Evolutionary conservation across 1,140 invertebrate species (phyloP).

Genomic region (Anoplophora glabripennis): DNA sequence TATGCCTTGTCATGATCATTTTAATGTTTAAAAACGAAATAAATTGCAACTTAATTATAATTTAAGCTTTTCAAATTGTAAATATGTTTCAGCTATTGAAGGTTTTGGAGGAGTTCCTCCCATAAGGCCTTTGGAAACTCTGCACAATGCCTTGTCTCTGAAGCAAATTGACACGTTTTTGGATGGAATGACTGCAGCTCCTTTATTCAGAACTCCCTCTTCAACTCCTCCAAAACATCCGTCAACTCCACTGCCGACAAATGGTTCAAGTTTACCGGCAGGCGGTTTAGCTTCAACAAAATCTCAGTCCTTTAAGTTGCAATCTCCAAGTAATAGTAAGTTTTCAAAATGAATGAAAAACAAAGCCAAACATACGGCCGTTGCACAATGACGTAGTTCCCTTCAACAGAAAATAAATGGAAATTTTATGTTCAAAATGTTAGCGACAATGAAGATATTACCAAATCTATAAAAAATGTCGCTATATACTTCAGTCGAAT

Average conservation of each 20-base stretch:
- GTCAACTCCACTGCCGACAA: conserved; percentile 53
- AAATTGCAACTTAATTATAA: no score
- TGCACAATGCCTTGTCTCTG: conserved; percentile 92
- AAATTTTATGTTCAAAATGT: no score
- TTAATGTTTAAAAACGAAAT: no score
- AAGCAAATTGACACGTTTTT: conserved; percentile 86
- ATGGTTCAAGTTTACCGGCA: conserved; percentile 19
- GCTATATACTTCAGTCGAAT: no score
- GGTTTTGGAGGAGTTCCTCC: conserved; percentile 88
- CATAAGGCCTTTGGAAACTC: conserved; percentile 89
- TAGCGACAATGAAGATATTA: no score
- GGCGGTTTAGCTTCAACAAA: conserved; percentile 16
- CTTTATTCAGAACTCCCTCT: conserved; percentile 66
- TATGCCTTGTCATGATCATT: no score
- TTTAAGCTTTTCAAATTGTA: no score
- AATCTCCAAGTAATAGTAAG: conserved; percentile 53
- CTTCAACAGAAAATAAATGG: no score
- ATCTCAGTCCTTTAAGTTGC: conserved; percentile 41
- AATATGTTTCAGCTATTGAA: conserved; percentile 60
- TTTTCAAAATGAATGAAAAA: conserved; percentile 18
- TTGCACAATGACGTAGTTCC: no score
- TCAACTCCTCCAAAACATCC: conserved; percentile 67
- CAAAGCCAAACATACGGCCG: no score
- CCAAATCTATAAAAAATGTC: no score
- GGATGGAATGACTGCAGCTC: conserved; percentile 73